Conservation (phyloP, 1,140 invertebrate genomes). For the Macrotrachela quadricornifera region DNA sequence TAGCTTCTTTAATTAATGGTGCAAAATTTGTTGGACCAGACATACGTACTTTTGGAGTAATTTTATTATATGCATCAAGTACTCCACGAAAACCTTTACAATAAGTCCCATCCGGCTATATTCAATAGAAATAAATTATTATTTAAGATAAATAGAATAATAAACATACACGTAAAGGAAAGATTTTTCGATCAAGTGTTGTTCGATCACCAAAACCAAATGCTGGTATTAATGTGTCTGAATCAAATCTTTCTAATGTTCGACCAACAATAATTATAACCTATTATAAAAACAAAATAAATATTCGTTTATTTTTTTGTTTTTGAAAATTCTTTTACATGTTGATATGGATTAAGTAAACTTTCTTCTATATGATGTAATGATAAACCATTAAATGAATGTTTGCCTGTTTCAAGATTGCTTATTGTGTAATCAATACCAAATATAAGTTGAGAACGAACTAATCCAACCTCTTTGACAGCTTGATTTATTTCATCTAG, state of each 20-base stretch:
- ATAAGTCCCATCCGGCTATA: conserved; percentile 10
- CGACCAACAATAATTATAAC: conserved; percentile 34
- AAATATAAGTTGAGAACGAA: conserved; percentile 5
- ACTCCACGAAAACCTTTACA: conserved; percentile 32
- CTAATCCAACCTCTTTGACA: conserved; percentile 2
- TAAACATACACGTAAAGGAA: conserved; percentile 20
- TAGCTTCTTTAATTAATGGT: conserved; percentile 32
- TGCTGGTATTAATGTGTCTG: conserved; percentile 28
- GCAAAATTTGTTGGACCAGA: conserved; percentile 32
- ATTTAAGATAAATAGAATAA: neutral
- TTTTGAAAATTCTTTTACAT: neutral
- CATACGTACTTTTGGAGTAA: conserved; percentile 22
- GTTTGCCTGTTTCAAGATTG: conserved; percentile 8
- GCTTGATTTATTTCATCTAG: conserved; percentile 3
- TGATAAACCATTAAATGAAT: conserved; percentile 5
- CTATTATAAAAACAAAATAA: neutral
- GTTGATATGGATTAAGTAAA: conserved; percentile 9
- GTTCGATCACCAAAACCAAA: conserved; percentile 33
- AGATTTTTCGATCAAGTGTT: conserved; percentile 29
- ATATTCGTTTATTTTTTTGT: too few species aligned
- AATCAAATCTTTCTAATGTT: conserved; percentile 31
- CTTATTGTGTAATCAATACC: conserved; percentile 10
- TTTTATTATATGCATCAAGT: conserved; percentile 17
- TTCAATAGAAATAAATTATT: neutral
- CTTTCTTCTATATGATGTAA: conserved; percentile 5